These are phyloP conservation scores for Lasioglossum vierecki DNA, from an alignment of 2,888 invertebrate species.

Conservation along the genomic window DNA sequence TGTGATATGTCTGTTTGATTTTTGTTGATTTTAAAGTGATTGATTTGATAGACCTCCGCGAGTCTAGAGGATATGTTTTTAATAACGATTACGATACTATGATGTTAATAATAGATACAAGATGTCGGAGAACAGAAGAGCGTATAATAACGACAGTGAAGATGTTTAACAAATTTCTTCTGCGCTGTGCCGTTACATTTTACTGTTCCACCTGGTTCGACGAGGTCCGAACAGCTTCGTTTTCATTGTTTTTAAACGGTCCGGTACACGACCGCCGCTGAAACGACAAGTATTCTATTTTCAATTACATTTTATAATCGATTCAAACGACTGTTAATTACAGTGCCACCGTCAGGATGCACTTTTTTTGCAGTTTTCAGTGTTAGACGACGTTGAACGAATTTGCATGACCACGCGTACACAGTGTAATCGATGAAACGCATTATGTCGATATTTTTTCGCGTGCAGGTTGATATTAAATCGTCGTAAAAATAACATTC, in stretches of 20 bases:
- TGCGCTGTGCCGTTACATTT: background rate
- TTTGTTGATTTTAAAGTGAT: background rate
- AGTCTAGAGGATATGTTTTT: background rate
- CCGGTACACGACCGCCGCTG: background rate
- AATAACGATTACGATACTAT: background rate
- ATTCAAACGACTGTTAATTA: constrained; percentile 64
- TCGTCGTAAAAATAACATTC: background rate
- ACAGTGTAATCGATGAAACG: background rate
- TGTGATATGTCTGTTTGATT: background rate
- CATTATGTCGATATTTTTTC: background rate
- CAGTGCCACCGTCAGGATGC: background rate
- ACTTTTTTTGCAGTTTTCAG: constrained; percentile 5
- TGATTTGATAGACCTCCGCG: background rate
- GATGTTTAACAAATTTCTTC: background rate
- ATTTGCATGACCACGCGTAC: background rate
- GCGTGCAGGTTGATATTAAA: background rate
- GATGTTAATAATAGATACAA: background rate
- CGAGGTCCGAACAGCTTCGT: background rate
- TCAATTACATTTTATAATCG: constrained; percentile 53
- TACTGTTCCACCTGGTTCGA: background rate
- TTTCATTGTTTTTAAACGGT: constrained; percentile 29
- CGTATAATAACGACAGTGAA: background rate
- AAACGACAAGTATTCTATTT: constrained; percentile 24
- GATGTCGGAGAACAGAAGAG: background rate
- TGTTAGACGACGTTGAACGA: background rate